Conservation (phyloP, 2,888 invertebrate genomes). For the Cylloceria caligata region DNA sequence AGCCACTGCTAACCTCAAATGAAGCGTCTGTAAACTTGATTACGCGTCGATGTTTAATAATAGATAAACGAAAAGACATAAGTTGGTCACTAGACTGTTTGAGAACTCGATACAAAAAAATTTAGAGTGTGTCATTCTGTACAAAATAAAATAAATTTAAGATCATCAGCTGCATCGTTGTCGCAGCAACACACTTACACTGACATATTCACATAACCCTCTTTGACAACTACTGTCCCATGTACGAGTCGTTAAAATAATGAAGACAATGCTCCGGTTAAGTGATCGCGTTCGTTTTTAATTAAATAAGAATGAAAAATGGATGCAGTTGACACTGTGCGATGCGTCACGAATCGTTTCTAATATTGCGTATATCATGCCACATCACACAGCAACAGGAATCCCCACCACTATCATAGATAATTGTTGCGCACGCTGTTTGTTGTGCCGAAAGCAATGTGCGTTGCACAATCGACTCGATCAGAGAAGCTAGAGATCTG, state of each 20-base stretch:
- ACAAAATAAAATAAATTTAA: background rate
- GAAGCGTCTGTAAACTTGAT: background rate
- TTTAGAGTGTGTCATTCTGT: background rate
- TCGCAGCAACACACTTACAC: conserved; percentile 45
- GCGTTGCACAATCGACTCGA: too few relatives aligned
- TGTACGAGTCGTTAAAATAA: too few relatives aligned
- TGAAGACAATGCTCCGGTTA: background rate
- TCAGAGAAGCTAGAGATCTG: too few relatives aligned
- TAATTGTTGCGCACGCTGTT: too few relatives aligned
- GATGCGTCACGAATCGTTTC: conserved; percentile 38
- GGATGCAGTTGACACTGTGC: background rate
- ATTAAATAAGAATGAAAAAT: background rate
- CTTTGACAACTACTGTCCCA: background rate
- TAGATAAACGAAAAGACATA: conserved; percentile 22
- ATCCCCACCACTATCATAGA: too few relatives aligned
- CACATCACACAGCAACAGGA: too few relatives aligned
- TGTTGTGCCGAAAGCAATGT: too few relatives aligned
- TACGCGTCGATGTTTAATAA: conserved; percentile 31
- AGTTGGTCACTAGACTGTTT: background rate
- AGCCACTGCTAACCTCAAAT: conserved; percentile 19
- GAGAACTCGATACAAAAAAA: background rate
- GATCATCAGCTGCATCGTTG: conserved; percentile 19
- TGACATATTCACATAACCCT: conserved; percentile 51
- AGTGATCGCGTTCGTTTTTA: background rate
- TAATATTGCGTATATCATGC: conserved; percentile 31